These are phyloP conservation scores for Sitta carolinensis DNA, from an alignment of 2,797 vertebrate species.

Conservation along the genomic window DNA sequence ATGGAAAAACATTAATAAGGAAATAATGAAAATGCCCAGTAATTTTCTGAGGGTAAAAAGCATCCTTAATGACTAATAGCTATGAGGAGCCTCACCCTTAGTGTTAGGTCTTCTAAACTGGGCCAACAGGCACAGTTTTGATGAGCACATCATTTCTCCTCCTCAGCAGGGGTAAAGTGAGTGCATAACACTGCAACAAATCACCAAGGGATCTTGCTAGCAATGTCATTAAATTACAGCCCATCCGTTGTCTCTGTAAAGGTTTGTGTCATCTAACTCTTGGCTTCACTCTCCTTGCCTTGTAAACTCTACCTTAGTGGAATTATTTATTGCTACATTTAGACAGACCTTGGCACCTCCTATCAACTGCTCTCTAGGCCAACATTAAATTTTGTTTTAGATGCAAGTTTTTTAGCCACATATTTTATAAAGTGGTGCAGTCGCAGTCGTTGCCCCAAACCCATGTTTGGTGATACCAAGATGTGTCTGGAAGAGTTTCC, in stretches of 20 bases:
- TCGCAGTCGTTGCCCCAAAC: background rate
- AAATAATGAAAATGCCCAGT: background rate
- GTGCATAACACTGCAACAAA: background rate
- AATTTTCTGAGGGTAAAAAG: background rate
- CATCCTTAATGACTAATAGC: background rate
- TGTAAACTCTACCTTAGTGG: background rate
- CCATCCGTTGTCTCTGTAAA: background rate
- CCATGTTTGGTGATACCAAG: background rate
- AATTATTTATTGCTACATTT: background rate
- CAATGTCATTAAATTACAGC: background rate
- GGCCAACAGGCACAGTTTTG: background rate
- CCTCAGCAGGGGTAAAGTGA: background rate
- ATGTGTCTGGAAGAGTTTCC: background rate
- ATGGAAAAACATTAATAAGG: background rate
- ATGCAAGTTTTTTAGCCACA: fast-evolving
- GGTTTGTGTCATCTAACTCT: background rate
- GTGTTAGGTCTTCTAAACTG: background rate
- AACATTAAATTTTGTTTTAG: background rate
- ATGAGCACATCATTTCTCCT: background rate
- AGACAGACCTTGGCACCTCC: background rate
- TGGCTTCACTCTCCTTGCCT: background rate
- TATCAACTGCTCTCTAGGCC: background rate
- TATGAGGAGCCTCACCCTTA: background rate
- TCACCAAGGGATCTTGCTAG: background rate
- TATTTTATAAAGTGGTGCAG: background rate